A percentile compares a stretch with the other conserved stretches of the same genome.
Conservation (phyloP, 2,888 invertebrate genomes). For the Spialia ferax region DNA sequence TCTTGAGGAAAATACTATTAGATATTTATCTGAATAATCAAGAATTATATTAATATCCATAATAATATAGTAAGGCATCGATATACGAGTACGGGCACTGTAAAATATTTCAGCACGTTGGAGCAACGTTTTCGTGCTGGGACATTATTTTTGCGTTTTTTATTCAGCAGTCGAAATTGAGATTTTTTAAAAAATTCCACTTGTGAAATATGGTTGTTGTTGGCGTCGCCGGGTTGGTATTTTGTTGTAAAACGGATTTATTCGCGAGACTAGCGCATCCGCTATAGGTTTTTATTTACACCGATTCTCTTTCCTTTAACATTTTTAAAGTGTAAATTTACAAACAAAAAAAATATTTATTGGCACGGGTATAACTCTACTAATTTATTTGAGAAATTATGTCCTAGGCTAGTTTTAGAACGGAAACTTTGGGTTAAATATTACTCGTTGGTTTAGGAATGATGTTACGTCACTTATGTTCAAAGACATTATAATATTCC, state of each 20-base stretch:
- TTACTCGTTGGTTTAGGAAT: no score
- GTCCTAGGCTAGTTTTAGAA: no score
- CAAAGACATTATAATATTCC: no score
- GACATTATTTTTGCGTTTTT: constrained; percentile 28
- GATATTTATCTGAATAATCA: background rate
- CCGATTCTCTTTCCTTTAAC: constrained; percentile 3
- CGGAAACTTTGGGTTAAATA: no score
- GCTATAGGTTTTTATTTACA: constrained; percentile 21
- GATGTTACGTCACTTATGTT: no score
- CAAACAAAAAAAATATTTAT: no score
- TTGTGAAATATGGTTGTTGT: constrained; percentile 37
- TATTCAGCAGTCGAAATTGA: constrained; percentile 49
- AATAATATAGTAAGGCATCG: background rate
- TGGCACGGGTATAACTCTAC: no score
- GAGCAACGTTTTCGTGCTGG: background rate
- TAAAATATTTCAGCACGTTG: background rate
- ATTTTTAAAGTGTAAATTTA: background rate
- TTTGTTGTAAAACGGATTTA: constrained; percentile 38
- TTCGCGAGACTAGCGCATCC: constrained; percentile 23
- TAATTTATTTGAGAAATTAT: no score
- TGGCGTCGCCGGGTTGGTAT: constrained; percentile 33
- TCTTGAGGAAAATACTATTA: no score
- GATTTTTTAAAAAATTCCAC: constrained; percentile 42
- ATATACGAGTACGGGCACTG: no score
- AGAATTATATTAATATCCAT: background rate